phyloP scores from a whole-genome alignment of 2,113 vertebrate genomes.

The Orientallactaga bullata region DNA sequence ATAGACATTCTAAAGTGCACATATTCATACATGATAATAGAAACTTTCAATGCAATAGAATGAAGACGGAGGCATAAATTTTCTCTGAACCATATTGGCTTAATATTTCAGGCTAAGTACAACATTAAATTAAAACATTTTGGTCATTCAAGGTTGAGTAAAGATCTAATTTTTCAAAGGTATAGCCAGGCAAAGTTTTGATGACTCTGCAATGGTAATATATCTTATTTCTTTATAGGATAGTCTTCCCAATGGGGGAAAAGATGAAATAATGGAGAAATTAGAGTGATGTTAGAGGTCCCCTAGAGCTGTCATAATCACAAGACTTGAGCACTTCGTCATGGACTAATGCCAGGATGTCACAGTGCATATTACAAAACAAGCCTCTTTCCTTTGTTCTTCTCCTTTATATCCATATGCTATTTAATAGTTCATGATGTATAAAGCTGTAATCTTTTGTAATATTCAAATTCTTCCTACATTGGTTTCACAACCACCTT shows the following conservation, averaged over 20 bases:
- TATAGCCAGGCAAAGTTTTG: not conserved
- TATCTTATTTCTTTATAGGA: not conserved
- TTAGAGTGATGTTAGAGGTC: not conserved
- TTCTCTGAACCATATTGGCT: constrained; percentile 5
- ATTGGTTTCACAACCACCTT: not conserved
- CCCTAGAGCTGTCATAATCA: not conserved
- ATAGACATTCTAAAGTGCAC: not conserved
- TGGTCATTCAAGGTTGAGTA: constrained; percentile 27
- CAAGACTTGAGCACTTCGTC: constrained; percentile 33
- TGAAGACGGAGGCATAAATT: constrained; percentile 35
- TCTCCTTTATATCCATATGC: not conserved
- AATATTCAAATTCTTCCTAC: not conserved
- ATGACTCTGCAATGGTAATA: not conserved
- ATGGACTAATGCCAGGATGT: not conserved
- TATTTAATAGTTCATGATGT: not conserved
- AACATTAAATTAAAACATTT: constrained; percentile 72
- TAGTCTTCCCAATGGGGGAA: not conserved
- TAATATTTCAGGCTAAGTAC: constrained; percentile 51
- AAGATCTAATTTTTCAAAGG: constrained; percentile 59
- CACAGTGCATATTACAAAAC: not conserved
- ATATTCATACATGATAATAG: not conserved
- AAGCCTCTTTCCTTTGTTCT: rapidly evolving
- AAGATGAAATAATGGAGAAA: not conserved
- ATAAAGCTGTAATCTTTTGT: not conserved
- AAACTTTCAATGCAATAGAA: not conserved